These are phyloP conservation scores for Atethmia centrago DNA, from an alignment of 2,888 invertebrate species.

Conservation along the genomic window DNA sequence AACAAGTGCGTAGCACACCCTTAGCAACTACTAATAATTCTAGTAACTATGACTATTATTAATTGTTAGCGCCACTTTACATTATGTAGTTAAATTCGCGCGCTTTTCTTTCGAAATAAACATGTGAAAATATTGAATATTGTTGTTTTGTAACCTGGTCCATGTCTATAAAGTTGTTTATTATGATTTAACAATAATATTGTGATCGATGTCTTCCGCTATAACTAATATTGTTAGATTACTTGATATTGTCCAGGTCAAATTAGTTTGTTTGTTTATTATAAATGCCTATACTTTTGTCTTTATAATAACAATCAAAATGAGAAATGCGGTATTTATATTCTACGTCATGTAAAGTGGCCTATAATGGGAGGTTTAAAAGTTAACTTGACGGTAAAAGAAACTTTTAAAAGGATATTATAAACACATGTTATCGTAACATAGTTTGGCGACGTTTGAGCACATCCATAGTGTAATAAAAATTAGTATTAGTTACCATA, in stretches of 20 bases:
- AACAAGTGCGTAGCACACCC: neutral
- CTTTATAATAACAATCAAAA: neutral
- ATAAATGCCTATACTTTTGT: neutral
- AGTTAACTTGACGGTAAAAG: slow-evolving; percentile 42
- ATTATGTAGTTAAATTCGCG: slow-evolving; percentile 9
- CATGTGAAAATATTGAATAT: slow-evolving; percentile 7
- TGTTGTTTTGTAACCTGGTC: neutral
- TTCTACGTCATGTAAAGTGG: slow-evolving; percentile 52
- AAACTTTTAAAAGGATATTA: slow-evolving; percentile 43
- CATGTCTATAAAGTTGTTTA: slow-evolving; percentile 14
- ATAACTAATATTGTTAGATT: slow-evolving; percentile 10
- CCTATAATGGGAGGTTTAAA: slow-evolving; percentile 39
- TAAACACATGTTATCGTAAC: slow-evolving; percentile 63
- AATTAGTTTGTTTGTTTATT: neutral
- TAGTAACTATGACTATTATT: slow-evolving; percentile 45
- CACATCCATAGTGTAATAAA: slow-evolving; percentile 68
- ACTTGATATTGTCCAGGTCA: neutral
- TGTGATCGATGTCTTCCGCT: slow-evolving; percentile 30
- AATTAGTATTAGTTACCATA: slow-evolving; percentile 80
- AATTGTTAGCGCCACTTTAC: slow-evolving; percentile 51
- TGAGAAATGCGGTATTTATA: neutral
- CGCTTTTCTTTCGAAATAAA: neutral
- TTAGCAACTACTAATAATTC: slow-evolving; percentile 59
- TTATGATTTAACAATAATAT: slow-evolving; percentile 8
- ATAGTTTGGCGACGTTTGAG: slow-evolving; percentile 33